Conservation (phyloP, 1,140 invertebrate species). For the Aphelenchoides besseyi region DNA sequence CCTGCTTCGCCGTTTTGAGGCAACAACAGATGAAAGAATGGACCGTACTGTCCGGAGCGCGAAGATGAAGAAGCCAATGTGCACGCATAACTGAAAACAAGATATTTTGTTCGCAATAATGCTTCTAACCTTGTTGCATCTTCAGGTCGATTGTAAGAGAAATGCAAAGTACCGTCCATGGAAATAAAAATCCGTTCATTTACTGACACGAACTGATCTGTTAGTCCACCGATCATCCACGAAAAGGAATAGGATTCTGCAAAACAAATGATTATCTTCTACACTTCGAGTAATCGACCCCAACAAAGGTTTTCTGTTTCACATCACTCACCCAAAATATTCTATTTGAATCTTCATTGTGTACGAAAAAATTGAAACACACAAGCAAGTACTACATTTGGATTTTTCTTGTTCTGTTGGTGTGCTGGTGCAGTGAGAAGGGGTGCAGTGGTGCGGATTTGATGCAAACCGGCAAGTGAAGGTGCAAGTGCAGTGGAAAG, state of each 20-base stretch:
- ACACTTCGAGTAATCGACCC: too few species aligned
- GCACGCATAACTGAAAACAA: conserved; percentile 42
- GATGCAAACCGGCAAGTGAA: background rate
- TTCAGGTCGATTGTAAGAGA: conserved; percentile 40
- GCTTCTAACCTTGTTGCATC: conserved; percentile 40
- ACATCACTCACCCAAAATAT: too few species aligned
- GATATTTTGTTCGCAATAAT: background rate
- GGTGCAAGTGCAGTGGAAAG: background rate
- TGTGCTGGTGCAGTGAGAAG: background rate
- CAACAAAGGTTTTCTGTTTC: too few species aligned
- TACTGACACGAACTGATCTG: conserved; percentile 45
- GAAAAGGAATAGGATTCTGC: conserved; percentile 48
- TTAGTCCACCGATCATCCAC: conserved; percentile 39
- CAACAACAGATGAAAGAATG: conserved; percentile 44
- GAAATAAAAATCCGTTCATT: conserved; percentile 34
- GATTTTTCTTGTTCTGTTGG: conserved; percentile 1
- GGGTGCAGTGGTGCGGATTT: too few species aligned
- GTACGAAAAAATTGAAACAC: too few species aligned
- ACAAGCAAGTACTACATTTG: background rate
- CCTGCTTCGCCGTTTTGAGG: conserved; percentile 31
- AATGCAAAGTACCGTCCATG: conserved; percentile 52
- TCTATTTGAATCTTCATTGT: too few species aligned
- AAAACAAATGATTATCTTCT: conserved; percentile 24
- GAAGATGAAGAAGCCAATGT: conserved; percentile 35
- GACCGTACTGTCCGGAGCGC: conserved; percentile 44